phyloP scores from a whole-genome alignment of 1,140 invertebrate species.

The Psilanteris sp. region DNA sequence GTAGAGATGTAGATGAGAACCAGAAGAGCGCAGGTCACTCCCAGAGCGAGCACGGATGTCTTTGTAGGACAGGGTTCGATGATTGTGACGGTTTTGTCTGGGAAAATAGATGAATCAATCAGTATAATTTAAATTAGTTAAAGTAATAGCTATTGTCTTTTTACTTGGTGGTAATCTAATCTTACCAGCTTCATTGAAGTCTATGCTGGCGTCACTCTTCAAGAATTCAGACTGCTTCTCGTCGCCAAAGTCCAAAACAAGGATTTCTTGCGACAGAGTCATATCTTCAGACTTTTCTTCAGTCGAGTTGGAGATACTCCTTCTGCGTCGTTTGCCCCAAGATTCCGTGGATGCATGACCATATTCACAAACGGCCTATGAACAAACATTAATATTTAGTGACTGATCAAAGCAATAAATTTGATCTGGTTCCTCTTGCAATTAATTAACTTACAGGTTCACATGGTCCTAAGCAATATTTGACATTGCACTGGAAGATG shows the following conservation, averaged over 20 bases:
- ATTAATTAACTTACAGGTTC: slow-evolving; percentile 90
- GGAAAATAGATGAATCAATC: not conserved
- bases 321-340: slow-evolving; percentile 90
- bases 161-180: too few relatives aligned
- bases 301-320: slow-evolving; percentile 83
- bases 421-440: too few relatives aligned
- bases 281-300: slow-evolving; percentile 90
- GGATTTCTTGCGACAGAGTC: slow-evolving; percentile 95
- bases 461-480: slow-evolving; percentile 96
- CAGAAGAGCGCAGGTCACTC: slow-evolving; percentile 92
- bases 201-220: slow-evolving; percentile 87
- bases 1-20: slow-evolving; percentile 94
- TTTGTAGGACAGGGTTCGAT: slow-evolving; percentile 94
- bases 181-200: slow-evolving; percentile 82
- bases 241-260: slow-evolving; percentile 94
- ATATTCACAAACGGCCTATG: slow-evolving; percentile 91
- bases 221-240: slow-evolving; percentile 90
- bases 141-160: too few relatives aligned
- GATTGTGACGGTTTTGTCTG: slow-evolving; percentile 92
- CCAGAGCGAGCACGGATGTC: slow-evolving; percentile 91
- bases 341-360: slow-evolving; percentile 93
- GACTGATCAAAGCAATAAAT: too few relatives aligned
- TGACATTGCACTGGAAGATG: slow-evolving; percentile 98
- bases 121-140: too few relatives aligned
- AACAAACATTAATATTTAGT: not conserved